phyloP scores from a whole-genome alignment of 1,140 invertebrate genomes.

The Asbolus verrucosus region DNA sequence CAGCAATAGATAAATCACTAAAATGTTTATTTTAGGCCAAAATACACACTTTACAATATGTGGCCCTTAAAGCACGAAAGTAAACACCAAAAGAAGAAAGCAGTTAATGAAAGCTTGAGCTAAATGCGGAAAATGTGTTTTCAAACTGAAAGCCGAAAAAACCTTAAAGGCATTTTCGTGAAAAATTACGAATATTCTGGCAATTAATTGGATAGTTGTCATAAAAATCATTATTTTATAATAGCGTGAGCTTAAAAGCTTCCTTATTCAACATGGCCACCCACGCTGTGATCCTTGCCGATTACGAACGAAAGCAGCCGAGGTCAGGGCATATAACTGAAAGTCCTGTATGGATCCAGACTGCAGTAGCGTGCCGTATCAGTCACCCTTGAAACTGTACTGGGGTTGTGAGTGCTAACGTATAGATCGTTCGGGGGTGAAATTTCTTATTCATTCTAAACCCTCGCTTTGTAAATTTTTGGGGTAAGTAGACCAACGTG shows the following conservation, averaged over 20 bases:
- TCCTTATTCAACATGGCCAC: conserved; percentile 47
- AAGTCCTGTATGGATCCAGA: conserved; percentile 56
- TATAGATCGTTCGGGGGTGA: conserved; percentile 35
- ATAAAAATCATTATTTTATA: conserved; percentile 30
- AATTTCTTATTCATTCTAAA: conserved; percentile 29
- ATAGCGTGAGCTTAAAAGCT: conserved; percentile 26
- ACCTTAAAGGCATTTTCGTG: not conserved
- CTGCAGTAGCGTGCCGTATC: conserved; percentile 51
- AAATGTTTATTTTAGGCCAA: not conserved
- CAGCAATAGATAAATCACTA: not conserved
- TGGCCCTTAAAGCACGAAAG: not conserved
- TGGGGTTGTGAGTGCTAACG: conserved; percentile 26
- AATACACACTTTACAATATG: not conserved
- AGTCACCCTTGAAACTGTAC: conserved; percentile 42
- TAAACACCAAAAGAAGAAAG: not conserved
- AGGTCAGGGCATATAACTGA: conserved; percentile 52
- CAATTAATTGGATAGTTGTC: not conserved
- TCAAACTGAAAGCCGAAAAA: too few relatives aligned
- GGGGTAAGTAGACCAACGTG: conserved; percentile 3
- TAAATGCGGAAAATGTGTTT: too few relatives aligned
- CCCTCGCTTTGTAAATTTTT: conserved; percentile 10
- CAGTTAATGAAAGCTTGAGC: too few relatives aligned
- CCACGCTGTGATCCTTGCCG: conserved; percentile 48
- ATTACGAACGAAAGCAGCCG: conserved; percentile 47
- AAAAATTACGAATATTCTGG: not conserved